Conservation (phyloP, 2,888 invertebrate species). For the Torymus texanus region DNA sequence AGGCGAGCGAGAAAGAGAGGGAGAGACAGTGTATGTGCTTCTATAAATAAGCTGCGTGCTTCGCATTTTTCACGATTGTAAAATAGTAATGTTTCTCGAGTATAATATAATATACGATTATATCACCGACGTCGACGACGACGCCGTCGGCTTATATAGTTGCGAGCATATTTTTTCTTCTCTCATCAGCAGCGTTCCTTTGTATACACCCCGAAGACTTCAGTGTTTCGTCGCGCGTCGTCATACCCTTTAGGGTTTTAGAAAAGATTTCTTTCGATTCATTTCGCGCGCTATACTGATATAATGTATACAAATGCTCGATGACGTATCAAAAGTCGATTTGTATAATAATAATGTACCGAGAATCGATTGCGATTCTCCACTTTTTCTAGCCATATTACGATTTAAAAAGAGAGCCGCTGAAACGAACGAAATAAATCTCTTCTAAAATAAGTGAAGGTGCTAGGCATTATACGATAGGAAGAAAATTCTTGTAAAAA, state of each 20-base stretch:
- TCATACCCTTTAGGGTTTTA: conserved; percentile 14
- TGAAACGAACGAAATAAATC: conserved; percentile 24
- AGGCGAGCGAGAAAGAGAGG: not conserved
- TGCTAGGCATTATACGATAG: conserved; percentile 33
- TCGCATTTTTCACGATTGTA: conserved; percentile 50
- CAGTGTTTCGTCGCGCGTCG: conserved; percentile 29
- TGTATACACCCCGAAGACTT: conserved; percentile 21
- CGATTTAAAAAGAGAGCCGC: not conserved
- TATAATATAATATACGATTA: not conserved
- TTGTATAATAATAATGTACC: conserved; percentile 1
- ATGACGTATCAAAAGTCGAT: not conserved
- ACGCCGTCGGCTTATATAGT: conserved; percentile 9
- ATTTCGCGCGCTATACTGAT: not conserved
- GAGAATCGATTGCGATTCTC: not conserved
- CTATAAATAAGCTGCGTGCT: conserved; percentile 50
- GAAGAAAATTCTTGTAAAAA: conserved; percentile 52
- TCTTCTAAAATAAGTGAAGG: conserved; percentile 44
- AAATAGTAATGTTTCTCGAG: conserved; percentile 43
- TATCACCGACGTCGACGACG: no score
- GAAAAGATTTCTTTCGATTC: conserved; percentile 33
- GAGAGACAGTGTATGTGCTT: conserved; percentile 38
- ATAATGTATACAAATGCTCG: no score
- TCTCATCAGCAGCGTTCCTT: conserved; percentile 42
- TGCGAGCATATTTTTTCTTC: conserved; percentile 35
- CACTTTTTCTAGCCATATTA: not conserved